Evolutionary conservation across 1,140 invertebrate species (phyloP), one percentile per base, ranked within the genome.

Genomic region (Ips nitidus): DNA sequence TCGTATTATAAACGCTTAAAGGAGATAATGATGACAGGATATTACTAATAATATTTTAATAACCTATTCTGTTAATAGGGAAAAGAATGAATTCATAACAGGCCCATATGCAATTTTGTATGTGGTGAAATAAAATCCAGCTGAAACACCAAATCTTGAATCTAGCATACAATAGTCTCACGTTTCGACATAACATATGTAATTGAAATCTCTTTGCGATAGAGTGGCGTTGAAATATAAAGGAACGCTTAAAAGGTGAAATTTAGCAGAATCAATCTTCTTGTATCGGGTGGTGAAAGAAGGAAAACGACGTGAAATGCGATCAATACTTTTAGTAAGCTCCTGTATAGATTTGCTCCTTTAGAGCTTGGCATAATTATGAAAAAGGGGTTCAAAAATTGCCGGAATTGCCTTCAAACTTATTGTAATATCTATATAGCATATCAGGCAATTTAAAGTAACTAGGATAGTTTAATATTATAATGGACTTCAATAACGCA

Each of bases 11-110:
- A 40, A 59, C 57, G 40, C 41, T 7, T 41, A 58, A 61, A 37
- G 59, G 43, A 45, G 43, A 61, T 47, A 37, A 61, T 61, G 43
- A 37, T 47, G 22, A 37, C 59, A 61, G 59, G 59, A 61, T 61
- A 61, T 61, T 61, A 61, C 43, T 47, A 61, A 61, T 61, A 61
- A 61, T 45, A 61, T 61, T 61, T 61, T 47, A 61, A 61, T 59
- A 59, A 42, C 22, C 45, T 50, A 50, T 50, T 22, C 45, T 50
- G 6, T 3, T 50, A 50, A 50, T 50, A 8, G 45, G 22, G 45
- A 22, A 50, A 22, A 22, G 22, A 22, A 22, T 22, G 22, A 22
- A 22, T 22, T 22, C 22, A 22, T 22, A 22, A 22, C 22, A 22
- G 22, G 22, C 22, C 22, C 22, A 22, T 22, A 22, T 22, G 22